A percentile compares a stretch with the other conserved stretches of the same genome.
Conservation (phyloP, 2,888 invertebrate species). For the Fissipunctia ypsillon region DNA sequence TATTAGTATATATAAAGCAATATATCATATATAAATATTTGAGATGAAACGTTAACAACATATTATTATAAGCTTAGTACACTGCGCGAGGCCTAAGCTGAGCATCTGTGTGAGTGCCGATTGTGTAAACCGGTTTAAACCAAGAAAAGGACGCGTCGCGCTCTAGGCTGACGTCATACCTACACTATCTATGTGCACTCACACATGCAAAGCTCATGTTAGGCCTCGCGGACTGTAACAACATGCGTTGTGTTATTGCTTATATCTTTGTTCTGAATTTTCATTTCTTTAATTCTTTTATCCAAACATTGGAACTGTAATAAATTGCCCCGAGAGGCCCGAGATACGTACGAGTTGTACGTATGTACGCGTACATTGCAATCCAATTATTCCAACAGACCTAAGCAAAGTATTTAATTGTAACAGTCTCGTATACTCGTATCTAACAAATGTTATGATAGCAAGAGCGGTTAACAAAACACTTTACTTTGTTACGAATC, state of each 20-base stretch:
- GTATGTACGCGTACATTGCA: constrained; percentile 23
- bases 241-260: constrained; percentile 4
- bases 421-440: constrained; percentile 34
- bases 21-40: no score
- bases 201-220: no score
- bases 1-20: no score
- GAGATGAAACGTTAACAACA: not conserved
- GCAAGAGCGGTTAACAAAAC: constrained; percentile 35
- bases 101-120: no score
- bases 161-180: no score
- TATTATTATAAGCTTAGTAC: not conserved
- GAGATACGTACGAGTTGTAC: constrained; percentile 31
- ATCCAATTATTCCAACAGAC: constrained; percentile 52
- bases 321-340: constrained; percentile 46
- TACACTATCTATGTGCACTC: no score
- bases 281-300: constrained; percentile 20
- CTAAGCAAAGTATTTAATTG: constrained; percentile 52
- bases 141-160: no score
- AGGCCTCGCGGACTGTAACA: no score
- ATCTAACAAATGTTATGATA: constrained; percentile 51
- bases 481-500: constrained; percentile 29
- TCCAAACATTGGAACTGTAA: constrained; percentile 32
- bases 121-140: no score
- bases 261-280: constrained; percentile 21
- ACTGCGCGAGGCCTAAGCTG: no score